Evolutionary conservation across 2,797 vertebrate species (phyloP).

Genomic region (Chrosomus eos): DNA sequence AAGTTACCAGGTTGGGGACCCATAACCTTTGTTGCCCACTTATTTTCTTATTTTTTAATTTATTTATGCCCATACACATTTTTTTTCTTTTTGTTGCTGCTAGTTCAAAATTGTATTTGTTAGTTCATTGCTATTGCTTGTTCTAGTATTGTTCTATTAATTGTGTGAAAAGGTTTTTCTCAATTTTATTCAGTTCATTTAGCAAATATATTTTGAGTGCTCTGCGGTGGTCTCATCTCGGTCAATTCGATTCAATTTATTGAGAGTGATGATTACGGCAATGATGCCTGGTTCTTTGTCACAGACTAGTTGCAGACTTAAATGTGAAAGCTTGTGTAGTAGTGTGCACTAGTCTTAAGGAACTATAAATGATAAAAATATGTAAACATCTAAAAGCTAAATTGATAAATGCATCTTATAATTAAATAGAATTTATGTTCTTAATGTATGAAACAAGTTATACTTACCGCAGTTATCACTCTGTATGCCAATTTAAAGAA

Average conservation of each 20-base stretch:
- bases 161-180: background rate
- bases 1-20: background rate
- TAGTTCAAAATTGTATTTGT: background rate
- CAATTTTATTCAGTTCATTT: background rate
- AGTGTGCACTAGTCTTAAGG: background rate
- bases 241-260: background rate
- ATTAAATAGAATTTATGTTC: background rate
- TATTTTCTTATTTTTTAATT: background rate
- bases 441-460: background rate
- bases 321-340: background rate
- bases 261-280: background rate
- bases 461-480: constrained; percentile 32
- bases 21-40: background rate
- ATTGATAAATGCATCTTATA: background rate
- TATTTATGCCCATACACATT: background rate
- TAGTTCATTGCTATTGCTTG: background rate
- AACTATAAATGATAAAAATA: background rate
- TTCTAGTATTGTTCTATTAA: background rate
- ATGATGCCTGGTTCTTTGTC: background rate
- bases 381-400: background rate
- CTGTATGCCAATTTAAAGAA: background rate
- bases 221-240: background rate
- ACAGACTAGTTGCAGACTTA: background rate
- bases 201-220: background rate
- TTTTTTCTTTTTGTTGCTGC: background rate